Evolutionary conservation across 2,888 invertebrate species (phyloP), one percentile per base, ranked within the genome.

Genomic region (Drosophila suboccidentalis): DNA sequence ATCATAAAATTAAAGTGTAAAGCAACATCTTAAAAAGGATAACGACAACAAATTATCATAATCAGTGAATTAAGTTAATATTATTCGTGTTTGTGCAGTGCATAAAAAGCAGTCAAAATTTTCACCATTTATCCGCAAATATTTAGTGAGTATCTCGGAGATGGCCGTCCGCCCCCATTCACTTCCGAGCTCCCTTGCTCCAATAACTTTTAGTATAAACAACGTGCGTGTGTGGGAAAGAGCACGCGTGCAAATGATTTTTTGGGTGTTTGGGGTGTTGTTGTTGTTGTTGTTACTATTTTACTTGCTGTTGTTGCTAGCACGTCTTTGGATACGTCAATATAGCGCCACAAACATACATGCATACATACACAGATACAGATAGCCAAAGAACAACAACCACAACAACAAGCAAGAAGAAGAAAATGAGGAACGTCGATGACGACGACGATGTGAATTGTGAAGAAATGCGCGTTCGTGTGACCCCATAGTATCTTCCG

Each of bases 121-220:
- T 90, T 91, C 90, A 90, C 90, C 90, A 90, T 90, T 91, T 90
- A 86, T 90, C 90, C 91, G 79, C 91, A 91, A 89, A 90, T 91
- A 82, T 91, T 88, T 90, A 90, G 91, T 91, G 80, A 91, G 91
- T 91, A 91, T 80, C 76, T 78, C 78, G 55, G 61, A 85, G 80
- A n/a, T n/a, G n/a, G n/a, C n/a, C n/a, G n/a, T n/a, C n/a, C n/a
- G n/a, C n/a, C n/a, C n/a, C n/a, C n/a, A n/a, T 78, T 10, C 15
- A 49, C 19, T 8, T 38, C 57, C 51, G 4, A n/a, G 43, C 58
- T 59, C 53, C 54, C 41, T 41, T 41, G 19, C 60, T 46, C 26
- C 73, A 50, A 34, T 58, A 50, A 58, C 60, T 26, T 63, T 17
- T 53, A 65, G 70, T 70, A 75, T 73, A 69, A 69, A 77, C 74